Base-by-base conservation (phyloP, 2,113 vertebrate genomes). In the Propithecus coquereli region DNA sequence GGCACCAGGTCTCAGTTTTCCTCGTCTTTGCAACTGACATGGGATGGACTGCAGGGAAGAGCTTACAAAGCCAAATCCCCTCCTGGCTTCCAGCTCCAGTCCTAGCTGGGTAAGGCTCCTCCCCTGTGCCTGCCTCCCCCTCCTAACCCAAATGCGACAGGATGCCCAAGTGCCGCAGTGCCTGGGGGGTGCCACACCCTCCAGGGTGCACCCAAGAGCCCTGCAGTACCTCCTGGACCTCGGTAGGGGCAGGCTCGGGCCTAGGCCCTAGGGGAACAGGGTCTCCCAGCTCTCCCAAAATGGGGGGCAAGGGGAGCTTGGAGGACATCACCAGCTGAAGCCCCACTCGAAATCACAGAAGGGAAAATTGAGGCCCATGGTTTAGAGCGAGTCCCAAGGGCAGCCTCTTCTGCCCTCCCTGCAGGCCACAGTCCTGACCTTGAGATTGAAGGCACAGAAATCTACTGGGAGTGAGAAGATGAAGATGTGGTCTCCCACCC, bases 121-220 rank as follows among this genome's bases (percentile, higher is more conserved):
- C 97, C 97, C 94, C 94, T 50, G 32, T 32, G 8, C 25, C 94
- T 0, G 85, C 91, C 85, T 68, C 22, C 82, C 73, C 95, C 91
- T 73, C 94, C 87, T 22, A 83, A 73, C 23, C 30, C 25, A 65
- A 87, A 43, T 93, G 96, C 94, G 1, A 95, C 97, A 92, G 90
- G 32, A 80, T 40, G 30, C 47, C 23, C 4, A 34, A 2, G 50
- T 98, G 95, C 95, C 88, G 97, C 97, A 97, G 97, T 95, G 74
- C 74, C 74, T 6, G 40, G 30, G 74, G 30, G 45, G 9, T 34
- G 45, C 74, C 30, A 77, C 45, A 20, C 45, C 74, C 17, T 17
- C 74, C 61, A 30, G 27, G 27, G 27, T 63, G 25, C 25, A 63
- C 27, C 25, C 27, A 63, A 63, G 61, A 63, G 27, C 61, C 27